These are phyloP conservation scores for Crocodylus rhombifer DNA, from an alignment of 2,797 vertebrate species.

Conservation along the genomic window DNA sequence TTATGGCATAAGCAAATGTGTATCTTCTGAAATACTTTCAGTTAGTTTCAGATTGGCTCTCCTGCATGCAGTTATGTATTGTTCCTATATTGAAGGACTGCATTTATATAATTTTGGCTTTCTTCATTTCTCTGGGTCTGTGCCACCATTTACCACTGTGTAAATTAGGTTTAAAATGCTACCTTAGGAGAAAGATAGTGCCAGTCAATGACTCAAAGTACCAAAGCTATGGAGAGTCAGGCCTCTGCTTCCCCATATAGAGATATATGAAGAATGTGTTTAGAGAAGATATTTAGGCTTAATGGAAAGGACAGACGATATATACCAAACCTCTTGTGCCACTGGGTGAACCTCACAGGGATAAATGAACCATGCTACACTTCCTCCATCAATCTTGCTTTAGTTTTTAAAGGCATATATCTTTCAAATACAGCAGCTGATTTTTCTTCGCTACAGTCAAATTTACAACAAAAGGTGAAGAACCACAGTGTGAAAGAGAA, in stretches of 20 bases:
- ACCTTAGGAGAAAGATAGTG: accelerated
- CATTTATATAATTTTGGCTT: neutral
- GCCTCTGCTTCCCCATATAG: neutral
- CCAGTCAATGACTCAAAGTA: neutral
- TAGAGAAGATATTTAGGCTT: neutral
- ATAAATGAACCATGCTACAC: neutral
- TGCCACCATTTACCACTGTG: accelerated
- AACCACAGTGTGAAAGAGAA: neutral
- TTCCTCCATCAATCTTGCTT: neutral
- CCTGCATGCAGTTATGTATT: neutral
- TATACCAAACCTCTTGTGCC: neutral
- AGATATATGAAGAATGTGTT: neutral
- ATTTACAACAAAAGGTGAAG: neutral
- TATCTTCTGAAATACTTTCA: neutral
- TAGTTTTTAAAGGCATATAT: neutral
- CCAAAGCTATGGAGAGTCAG: neutral
- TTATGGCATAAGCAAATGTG: neutral
- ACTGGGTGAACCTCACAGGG: neutral
- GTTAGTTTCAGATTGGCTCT: neutral
- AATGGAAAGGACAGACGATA: neutral
- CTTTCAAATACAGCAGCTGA: neutral
- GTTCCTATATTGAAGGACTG: neutral
- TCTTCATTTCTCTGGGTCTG: neutral
- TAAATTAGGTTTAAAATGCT: neutral
- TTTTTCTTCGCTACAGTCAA: neutral